Percentiles rank a stretch among this genome's conserved stretches.
phyloP scores from a whole-genome alignment of 2,113 vertebrate genomes.

The Amia ocellicauda region DNA sequence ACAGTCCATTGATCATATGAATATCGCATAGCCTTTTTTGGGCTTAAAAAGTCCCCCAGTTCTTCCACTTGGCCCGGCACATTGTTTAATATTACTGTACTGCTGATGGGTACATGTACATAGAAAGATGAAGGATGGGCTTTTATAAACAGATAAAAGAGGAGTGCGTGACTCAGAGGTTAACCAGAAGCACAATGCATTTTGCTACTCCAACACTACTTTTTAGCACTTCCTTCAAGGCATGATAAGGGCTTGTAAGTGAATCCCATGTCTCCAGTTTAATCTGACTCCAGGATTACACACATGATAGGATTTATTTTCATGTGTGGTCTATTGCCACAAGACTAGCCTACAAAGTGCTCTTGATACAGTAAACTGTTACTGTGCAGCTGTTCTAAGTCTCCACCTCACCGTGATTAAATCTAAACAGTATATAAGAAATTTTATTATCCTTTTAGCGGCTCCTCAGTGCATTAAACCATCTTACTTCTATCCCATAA shows the following conservation, averaged over 20 bases:
- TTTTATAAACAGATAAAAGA: constrained; percentile 29
- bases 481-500: too few relatives aligned
- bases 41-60: constrained; percentile 47
- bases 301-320: not conserved
- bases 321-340: constrained; percentile 5
- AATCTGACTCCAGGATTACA: not conserved
- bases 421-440: too few relatives aligned
- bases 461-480: too few relatives aligned
- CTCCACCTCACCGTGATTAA: too few relatives aligned
- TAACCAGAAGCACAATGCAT: constrained; percentile 17
- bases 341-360: not conserved
- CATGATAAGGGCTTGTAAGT: not conserved
- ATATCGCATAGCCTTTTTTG: constrained; percentile 59
- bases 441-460: too few relatives aligned
- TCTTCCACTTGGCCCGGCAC: constrained; percentile 37
- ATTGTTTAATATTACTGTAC: constrained; percentile 37
- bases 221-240: not conserved
- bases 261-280: not conserved
- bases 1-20: constrained; percentile 45
- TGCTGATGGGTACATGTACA: constrained; percentile 40
- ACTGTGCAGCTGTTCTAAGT: not conserved
- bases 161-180: constrained; percentile 25
- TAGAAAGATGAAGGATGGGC: constrained; percentile 21
- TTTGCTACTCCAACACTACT: constrained; percentile 5
- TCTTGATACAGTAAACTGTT: not conserved